Evolutionary conservation across 1,140 invertebrate species (phyloP), one percentile per base, ranked within the genome.

Genomic region (Manduca sexta): DNA sequence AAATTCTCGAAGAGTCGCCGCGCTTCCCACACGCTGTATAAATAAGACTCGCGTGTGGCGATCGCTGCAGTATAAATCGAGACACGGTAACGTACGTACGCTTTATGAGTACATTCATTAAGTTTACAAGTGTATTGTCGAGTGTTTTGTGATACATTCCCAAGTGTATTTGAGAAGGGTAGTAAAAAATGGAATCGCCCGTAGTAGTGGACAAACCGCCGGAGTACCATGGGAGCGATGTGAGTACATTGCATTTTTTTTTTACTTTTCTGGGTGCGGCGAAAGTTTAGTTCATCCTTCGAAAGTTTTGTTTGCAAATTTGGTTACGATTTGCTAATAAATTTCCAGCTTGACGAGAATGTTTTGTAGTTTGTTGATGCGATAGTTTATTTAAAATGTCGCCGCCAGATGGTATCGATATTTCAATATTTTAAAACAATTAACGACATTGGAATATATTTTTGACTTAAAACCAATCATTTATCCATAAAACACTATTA

Each of bases 121-220:
- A 47, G 51, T 31, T 49, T 44, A 50, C 57, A 64, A 51, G 37
- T 38, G 52, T 13, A 72, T 72, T 79, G 71, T 58, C 66, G 73
- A 78, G 71, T 54, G 56, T 59, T 52, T n/a, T 68, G 80, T 84
- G 75, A 70, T 64, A 77, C 52, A 73, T 73, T 74, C 58, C n/a
- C 58, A 68, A 35, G 71, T 81, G 69, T 64, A 71, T 66, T 45
- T 12, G 5, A 35, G 1, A 35, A 45, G 31, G 60, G 52, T 54
- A 45, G 53, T 61, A 68, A 53, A 18, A 56, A 57, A 84, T 84
- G 80, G 78, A 84, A 64, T 84, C 80, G 30, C 80, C 80, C 54
- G 78, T 84, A 67, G 76, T 84, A 61, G 49, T 84, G 60, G 80
- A 84, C 58, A 84, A 84, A 49, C 80, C 80, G 40, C 80, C 80